Evolutionary conservation across 2,113 vertebrate genomes (phyloP).

Genomic region (Syngnathoides biaculeatus): DNA sequence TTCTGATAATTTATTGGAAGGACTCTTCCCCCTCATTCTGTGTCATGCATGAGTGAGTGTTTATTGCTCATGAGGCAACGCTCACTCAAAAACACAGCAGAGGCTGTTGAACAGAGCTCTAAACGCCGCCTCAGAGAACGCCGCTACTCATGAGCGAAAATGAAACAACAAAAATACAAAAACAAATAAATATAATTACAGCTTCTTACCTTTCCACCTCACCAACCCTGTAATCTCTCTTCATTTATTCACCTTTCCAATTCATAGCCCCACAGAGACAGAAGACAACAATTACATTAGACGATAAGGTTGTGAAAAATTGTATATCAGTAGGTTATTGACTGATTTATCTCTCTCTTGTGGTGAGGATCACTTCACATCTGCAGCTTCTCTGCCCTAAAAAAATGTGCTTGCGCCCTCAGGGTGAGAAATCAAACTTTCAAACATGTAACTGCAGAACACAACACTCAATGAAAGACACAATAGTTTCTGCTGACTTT

Average conservation of each 20-base stretch:
- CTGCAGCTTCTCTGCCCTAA: conserved; percentile 54
- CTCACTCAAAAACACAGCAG: conserved; percentile 14
- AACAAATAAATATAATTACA: conserved; percentile 65
- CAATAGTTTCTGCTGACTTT: conserved; percentile 10
- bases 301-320: conserved; percentile 67
- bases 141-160: conserved; percentile 19
- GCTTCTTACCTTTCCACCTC: conserved; percentile 62
- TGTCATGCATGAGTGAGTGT: conserved; percentile 8
- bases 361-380: conserved; percentile 45
- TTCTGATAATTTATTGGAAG: conserved; percentile 83
- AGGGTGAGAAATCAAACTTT: conserved; percentile 47
- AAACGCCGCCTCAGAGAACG: conserved; percentile 27
- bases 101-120: conserved; percentile 24
- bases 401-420: conserved; percentile 42
- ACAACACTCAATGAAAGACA: too few species aligned
- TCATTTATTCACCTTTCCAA: conserved; percentile 41
- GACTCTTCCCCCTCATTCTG: conserved; percentile 33
- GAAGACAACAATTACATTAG: conserved; percentile 68
- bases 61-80: conserved; percentile 39
- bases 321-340: conserved; percentile 66
- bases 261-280: conserved; percentile 38
- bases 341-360: conserved; percentile 65
- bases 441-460: not conserved
- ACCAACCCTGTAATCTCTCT: conserved; percentile 22
- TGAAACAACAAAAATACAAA: conserved; percentile 11